Evolutionary conservation across 2,888 invertebrate species (phyloP).

Genomic region (Dromius quadrimaculatus): DNA sequence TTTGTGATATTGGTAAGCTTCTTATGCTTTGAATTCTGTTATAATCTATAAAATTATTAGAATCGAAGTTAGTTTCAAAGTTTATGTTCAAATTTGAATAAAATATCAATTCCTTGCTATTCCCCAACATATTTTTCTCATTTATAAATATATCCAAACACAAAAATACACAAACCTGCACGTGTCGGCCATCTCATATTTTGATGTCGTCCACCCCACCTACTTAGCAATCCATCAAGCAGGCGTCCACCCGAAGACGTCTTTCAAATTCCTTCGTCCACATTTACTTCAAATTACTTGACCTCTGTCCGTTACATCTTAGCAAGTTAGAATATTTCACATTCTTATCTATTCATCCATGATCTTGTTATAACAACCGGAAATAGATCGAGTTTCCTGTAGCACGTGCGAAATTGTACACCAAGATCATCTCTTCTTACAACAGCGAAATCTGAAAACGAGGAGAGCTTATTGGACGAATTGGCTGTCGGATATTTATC

Average conservation of each 20-base stretch:
- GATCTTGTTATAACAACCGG: conserved; percentile 7
- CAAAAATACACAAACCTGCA: too few relatives aligned
- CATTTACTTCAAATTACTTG: conserved; percentile 3
- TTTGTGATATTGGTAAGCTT: too few relatives aligned
- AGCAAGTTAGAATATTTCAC: conserved; percentile 1
- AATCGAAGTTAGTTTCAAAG: too few relatives aligned
- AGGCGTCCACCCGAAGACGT: conserved; percentile 15
- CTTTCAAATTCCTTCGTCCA: conserved; percentile 9
- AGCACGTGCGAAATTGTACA: conserved; percentile 30
- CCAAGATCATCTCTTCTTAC: conserved; percentile 21
- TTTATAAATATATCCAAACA: background rate
- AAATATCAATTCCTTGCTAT: background rate
- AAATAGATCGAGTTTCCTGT: conserved; percentile 11
- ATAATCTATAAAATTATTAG: too few relatives aligned
- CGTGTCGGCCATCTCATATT: conserved; percentile 1
- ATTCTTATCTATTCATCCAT: conserved; percentile 28
- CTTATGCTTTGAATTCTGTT: too few relatives aligned
- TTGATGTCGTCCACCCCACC: background rate
- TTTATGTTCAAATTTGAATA: too few relatives aligned
- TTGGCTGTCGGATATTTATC: too few relatives aligned
- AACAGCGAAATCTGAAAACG: too few relatives aligned
- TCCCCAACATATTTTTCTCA: background rate
- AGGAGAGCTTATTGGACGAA: too few relatives aligned
- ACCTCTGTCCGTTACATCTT: conserved; percentile 10
- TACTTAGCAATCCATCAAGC: conserved; percentile 21